Evolutionary conservation across 2,888 invertebrate species (phyloP), one percentile per base, ranked within the genome.

Genomic region (Marasmarcha lunaedactyla): DNA sequence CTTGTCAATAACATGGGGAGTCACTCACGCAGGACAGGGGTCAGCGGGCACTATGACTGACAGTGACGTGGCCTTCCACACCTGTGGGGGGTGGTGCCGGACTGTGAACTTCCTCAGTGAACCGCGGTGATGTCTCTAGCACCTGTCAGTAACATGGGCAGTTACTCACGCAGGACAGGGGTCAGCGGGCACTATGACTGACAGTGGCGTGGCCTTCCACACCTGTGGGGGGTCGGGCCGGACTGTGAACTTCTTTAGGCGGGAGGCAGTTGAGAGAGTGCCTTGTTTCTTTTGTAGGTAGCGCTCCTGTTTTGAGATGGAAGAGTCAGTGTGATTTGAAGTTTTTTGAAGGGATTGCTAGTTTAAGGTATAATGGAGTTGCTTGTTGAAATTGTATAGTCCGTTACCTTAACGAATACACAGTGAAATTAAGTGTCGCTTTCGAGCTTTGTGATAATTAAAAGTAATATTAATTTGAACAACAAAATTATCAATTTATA

Each of bases 101-200:
- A 81, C 55, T 0, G 65, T 63, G 46, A 60, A 77, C 45, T 62
- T 74, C 55, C 74, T 81, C n/a, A 78, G 47, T n/a, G n/a, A n/a
- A n/a, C n/a, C n/a, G n/a, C n/a, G n/a, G n/a, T n/a, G n/a, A n/a
- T n/a, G n/a, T n/a, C n/a, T n/a, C n/a, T n/a, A n/a, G n/a, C n/a
- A n/a, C n/a, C n/a, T n/a, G n/a, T n/a, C n/a, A n/a, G n/a, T n/a
- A n/a, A n/a, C n/a, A n/a, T n/a, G n/a, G n/a, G n/a, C n/a, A n/a
- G n/a, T n/a, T n/a, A 55, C 76, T 60, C 42, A 81, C 81, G 70
- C 62, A 0, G 81, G 77, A 37, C 81, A 81, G 2, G 81, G 73
- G 4, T 71, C 71, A 2, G 70, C 57, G 0, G 67, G 60, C 2
- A 76, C 72, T 5, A 72, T 37, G 0, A 52, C 1, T 13, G 44